phyloP scores from a whole-genome alignment of 2,888 invertebrate genomes.

The Merodon equestris region DNA sequence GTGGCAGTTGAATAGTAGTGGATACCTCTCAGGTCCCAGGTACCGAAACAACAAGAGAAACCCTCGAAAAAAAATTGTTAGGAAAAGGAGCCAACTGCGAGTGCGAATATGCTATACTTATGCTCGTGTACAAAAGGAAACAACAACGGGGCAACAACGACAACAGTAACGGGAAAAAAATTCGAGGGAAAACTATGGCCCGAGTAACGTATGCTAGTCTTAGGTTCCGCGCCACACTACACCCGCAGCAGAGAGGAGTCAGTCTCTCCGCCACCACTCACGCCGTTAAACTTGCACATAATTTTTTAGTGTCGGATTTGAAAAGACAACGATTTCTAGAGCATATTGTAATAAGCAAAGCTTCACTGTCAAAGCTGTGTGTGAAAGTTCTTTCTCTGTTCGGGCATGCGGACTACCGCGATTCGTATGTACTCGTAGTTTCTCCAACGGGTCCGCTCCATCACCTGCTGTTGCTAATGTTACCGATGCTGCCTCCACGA shows the following conservation, averaged over 20 bases:
- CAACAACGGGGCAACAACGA: constrained; percentile 30
- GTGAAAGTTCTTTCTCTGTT: constrained; percentile 68
- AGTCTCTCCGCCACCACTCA: constrained; percentile 67
- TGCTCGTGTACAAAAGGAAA: constrained; percentile 4
- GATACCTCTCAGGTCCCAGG: constrained; percentile 49
- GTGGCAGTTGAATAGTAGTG: constrained; percentile 8
- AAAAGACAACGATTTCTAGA: constrained; percentile 59
- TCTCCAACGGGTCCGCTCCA: constrained; percentile 50
- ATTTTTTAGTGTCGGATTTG: constrained; percentile 55
- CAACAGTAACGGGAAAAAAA: constrained; percentile 21
- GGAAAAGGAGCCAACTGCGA: too few species aligned
- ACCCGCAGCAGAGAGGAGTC: constrained; percentile 67
- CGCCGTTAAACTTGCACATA: constrained; percentile 66
- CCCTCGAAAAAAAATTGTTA: too few species aligned
- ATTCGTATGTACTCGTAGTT: constrained; percentile 15
- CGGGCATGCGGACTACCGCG: constrained; percentile 64
- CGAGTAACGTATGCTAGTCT: constrained; percentile 62
- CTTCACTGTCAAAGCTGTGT: constrained; percentile 56
- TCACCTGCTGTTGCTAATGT: constrained; percentile 59
- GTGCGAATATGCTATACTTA: too few species aligned
- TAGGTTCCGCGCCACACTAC: constrained; percentile 67
- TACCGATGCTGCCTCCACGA: constrained; percentile 21
- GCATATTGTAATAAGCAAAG: constrained; percentile 65
- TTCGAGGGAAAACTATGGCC: constrained; percentile 40
- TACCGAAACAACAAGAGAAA: constrained; percentile 47